A percentile compares a stretch with the other conserved stretches of the same genome.
phyloP scores from a whole-genome alignment of 2,113 vertebrate species.

The Podarcis cretensis region DNA sequence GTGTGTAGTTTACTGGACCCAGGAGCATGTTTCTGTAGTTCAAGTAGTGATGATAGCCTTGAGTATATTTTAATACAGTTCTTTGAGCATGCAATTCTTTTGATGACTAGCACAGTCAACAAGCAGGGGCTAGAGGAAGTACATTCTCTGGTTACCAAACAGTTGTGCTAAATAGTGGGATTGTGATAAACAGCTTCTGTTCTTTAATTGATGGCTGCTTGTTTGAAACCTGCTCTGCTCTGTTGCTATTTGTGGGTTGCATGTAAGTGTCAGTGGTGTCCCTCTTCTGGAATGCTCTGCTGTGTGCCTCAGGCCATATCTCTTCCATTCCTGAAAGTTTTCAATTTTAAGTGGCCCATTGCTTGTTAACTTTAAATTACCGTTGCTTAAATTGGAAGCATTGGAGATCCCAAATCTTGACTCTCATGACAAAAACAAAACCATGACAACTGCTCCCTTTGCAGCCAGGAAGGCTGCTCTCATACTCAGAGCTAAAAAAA shows the following conservation, averaged over 20 bases:
- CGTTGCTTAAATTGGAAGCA: slow-evolving; percentile 33
- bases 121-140: slow-evolving; percentile 10
- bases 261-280: slow-evolving; percentile 45
- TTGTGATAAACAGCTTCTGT: slow-evolving; percentile 13
- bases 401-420: slow-evolving; percentile 46
- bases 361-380: slow-evolving; percentile 40
- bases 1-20: slow-evolving; percentile 29
- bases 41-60: slow-evolving; percentile 22
- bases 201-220: slow-evolving; percentile 50
- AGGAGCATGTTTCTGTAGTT: slow-evolving; percentile 41
- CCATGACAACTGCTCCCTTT: neutral
- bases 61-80: slow-evolving; percentile 46
- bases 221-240: slow-evolving; percentile 42
- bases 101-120: slow-evolving; percentile 16
- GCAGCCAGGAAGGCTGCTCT: neutral
- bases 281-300: slow-evolving; percentile 44
- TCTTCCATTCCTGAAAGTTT: slow-evolving; percentile 57
- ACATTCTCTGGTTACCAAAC: slow-evolving; percentile 13
- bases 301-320: slow-evolving; percentile 57
- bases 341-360: slow-evolving; percentile 62
- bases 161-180: neutral
- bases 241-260: slow-evolving; percentile 22
- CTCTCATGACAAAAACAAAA: slow-evolving; percentile 36
- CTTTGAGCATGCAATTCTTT: slow-evolving; percentile 35
- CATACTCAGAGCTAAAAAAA: neutral